Conservation (phyloP, 2,888 invertebrate genomes). For the Frankliniella intonsa region DNA sequence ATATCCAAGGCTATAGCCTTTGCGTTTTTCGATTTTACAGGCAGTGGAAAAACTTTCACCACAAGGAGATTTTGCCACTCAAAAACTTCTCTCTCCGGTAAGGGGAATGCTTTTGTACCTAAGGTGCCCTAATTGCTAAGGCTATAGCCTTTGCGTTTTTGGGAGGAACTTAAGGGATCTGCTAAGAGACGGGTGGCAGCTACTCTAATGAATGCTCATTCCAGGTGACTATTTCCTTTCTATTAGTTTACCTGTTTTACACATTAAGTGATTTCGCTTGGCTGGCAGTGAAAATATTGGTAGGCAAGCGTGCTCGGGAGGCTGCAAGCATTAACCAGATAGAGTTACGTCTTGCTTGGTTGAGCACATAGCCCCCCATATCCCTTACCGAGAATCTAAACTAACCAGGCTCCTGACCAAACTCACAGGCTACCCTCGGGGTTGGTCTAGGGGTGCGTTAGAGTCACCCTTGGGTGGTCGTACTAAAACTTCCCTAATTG, state of each 20-base stretch:
- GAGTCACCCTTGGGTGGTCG: constrained; percentile 90
- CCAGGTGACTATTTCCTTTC: constrained; percentile 56
- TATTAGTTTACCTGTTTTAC: neutral
- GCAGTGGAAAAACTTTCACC: constrained; percentile 93
- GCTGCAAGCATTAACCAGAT: constrained; percentile 96
- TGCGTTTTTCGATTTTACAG: constrained; percentile 90
- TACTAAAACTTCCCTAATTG: constrained; percentile 95
- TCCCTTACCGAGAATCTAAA: constrained; percentile 95
- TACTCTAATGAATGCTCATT: constrained; percentile 89
- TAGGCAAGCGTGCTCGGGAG: constrained; percentile 86
- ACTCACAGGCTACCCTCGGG: too few relatives aligned
- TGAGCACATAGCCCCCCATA: constrained; percentile 82
- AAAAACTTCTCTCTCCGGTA: neutral
- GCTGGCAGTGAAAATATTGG: constrained; percentile 96
- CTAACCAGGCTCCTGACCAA: constrained; percentile 87
- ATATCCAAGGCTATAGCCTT: constrained; percentile 89
- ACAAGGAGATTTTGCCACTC: constrained; percentile 63
- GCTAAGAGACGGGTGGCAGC: constrained; percentile 82
- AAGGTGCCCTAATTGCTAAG: too few relatives aligned
- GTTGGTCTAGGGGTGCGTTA: too few relatives aligned
- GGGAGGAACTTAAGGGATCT: constrained; percentile 76
- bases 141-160: too few relatives aligned
- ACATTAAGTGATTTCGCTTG: constrained; percentile 48
- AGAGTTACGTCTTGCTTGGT: constrained; percentile 93
- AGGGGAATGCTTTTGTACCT: neutral